phyloP scores from a whole-genome alignment of 2,797 vertebrate species.

The Ispidina lecontei region DNA sequence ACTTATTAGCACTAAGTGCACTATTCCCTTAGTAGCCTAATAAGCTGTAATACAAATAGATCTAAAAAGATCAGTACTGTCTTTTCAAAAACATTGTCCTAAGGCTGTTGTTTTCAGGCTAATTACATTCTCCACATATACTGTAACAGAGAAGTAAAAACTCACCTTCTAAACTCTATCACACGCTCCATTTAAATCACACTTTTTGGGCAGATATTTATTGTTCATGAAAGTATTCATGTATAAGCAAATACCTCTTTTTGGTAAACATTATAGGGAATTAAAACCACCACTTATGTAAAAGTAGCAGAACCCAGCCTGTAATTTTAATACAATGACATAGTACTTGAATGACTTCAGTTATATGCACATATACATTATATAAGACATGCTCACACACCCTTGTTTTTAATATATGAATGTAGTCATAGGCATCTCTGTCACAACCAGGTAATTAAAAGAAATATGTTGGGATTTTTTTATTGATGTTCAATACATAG shows the following conservation, averaged over 20 bases:
- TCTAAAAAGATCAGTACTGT: background rate
- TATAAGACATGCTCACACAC: background rate
- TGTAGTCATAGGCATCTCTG: constrained; percentile 1
- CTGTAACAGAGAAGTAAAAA: background rate
- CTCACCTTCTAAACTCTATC: background rate
- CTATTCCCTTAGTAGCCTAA: background rate
- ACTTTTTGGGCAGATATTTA: background rate
- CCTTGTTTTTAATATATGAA: background rate
- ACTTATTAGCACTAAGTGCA: background rate
- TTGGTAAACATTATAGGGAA: background rate
- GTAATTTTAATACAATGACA: background rate
- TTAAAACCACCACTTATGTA: background rate
- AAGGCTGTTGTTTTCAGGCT: background rate
- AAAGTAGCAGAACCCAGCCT: background rate
- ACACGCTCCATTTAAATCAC: background rate
- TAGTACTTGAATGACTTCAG: background rate
- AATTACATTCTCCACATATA: background rate
- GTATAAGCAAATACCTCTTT: background rate
- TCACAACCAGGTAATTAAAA: background rate
- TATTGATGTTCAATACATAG: background rate
- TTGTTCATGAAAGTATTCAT: background rate
- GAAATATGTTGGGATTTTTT: background rate
- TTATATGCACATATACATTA: background rate
- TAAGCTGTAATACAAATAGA: background rate
- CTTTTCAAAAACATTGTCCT: background rate